phyloP scores from a whole-genome alignment of 92 coral and sea anemone species.

The Zoanthus sociatus region DNA sequence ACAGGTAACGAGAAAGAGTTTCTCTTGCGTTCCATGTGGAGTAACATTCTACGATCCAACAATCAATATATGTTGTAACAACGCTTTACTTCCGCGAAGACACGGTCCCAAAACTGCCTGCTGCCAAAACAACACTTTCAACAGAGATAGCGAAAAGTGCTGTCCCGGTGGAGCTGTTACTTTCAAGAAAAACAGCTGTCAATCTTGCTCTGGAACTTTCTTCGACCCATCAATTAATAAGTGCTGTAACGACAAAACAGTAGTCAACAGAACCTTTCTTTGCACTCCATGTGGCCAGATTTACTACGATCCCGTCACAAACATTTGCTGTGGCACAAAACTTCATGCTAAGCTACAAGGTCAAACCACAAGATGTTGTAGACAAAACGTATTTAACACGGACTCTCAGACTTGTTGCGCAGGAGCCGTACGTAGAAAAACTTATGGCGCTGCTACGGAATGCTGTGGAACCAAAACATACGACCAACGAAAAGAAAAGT shows the following conservation, averaged over 20 bases:
- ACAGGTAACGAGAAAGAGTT: neutral
- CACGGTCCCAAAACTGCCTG: slow-evolving; percentile 12
- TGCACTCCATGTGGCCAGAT: slow-evolving; percentile 21
- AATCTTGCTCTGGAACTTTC: slow-evolving; percentile 46
- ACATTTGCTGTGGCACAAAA: slow-evolving; percentile 25
- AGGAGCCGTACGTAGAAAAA: neutral
- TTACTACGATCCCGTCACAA: slow-evolving; percentile 28
- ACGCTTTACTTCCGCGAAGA: neutral
- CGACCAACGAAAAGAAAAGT: slow-evolving; percentile 30
- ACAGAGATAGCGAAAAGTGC: slow-evolving; percentile 12
- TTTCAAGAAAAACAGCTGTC: slow-evolving; percentile 12
- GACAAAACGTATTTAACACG: slow-evolving; percentile 1
- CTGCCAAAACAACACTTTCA: slow-evolving; percentile 7
- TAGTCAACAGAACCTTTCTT: neutral
- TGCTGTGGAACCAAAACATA: slow-evolving; percentile 34
- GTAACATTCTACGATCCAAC: slow-evolving; percentile 4
- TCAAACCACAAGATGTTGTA: slow-evolving; percentile 29
- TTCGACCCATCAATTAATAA: slow-evolving; percentile 24
- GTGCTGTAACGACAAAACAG: slow-evolving; percentile 13
- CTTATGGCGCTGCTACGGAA: slow-evolving; percentile 8
- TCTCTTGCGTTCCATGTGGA: slow-evolving; percentile 15
- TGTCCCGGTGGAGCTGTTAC: slow-evolving; percentile 21
- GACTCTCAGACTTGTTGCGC: slow-evolving; percentile 39
- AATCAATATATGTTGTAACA: slow-evolving; percentile 12
- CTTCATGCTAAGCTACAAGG: slow-evolving; percentile 7